Conservation (phyloP, 2,113 vertebrate species). For the Bubalus kerabau region DNA sequence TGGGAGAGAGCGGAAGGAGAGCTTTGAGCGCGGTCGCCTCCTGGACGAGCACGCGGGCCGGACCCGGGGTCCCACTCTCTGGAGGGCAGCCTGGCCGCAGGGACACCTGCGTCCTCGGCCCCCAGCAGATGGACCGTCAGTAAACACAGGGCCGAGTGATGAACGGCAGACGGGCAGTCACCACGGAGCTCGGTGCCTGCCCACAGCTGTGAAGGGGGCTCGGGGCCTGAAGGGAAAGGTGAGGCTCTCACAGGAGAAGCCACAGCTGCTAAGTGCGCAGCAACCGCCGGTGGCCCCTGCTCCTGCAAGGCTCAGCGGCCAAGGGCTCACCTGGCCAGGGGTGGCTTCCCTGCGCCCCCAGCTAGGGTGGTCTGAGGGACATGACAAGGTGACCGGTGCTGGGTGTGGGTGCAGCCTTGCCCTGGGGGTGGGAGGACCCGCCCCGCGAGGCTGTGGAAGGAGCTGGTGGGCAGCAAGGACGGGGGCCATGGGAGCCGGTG, state of each 20-base stretch:
- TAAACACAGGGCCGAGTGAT: rapidly evolving
- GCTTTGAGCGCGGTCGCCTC: neutral
- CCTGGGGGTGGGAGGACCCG: neutral
- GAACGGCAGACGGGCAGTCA: rapidly evolving
- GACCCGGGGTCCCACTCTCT: neutral
- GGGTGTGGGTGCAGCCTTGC: neutral
- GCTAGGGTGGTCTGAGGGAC: neutral
- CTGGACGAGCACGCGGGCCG: rapidly evolving
- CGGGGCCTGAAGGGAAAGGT: rapidly evolving
- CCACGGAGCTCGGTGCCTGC: rapidly evolving
- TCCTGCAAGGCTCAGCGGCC: neutral
- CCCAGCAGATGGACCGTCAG: rapidly evolving
- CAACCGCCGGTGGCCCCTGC: neutral
- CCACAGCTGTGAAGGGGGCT: rapidly evolving
- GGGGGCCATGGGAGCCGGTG: rapidly evolving
- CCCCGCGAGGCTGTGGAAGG: rapidly evolving
- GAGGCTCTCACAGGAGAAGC: rapidly evolving
- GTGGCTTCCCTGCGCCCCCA: neutral
- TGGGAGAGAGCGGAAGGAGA: rapidly evolving
- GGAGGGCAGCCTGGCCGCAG: neutral
- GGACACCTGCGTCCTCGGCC: rapidly evolving
- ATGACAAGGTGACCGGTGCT: rapidly evolving
- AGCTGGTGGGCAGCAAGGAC: neutral
- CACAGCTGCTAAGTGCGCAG: neutral
- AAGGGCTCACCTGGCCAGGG: neutral